Conservation (phyloP, 1,140 invertebrate genomes). For the Polypedilum vanderplanki region DNA sequence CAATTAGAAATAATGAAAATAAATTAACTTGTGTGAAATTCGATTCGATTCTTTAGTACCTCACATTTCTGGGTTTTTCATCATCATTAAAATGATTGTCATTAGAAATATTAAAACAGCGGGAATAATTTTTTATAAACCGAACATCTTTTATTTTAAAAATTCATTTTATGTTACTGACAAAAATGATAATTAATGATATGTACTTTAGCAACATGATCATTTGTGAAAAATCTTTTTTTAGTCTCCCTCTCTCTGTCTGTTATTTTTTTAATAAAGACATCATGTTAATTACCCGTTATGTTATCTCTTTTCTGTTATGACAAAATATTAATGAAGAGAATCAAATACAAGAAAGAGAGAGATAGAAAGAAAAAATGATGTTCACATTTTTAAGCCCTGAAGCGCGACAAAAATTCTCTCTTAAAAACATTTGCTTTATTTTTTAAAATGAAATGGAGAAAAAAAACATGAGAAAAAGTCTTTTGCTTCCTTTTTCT, state of each 20-base stretch:
- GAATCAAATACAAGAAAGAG: background rate
- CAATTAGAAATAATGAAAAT: too few relatives aligned
- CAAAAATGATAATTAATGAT: background rate
- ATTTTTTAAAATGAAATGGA: background rate
- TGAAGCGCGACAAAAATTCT: background rate
- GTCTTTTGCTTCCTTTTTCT: too few relatives aligned
- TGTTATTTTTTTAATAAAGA: background rate
- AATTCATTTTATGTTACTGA: background rate
- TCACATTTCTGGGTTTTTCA: too few relatives aligned
- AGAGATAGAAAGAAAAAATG: background rate
- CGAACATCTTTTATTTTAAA: background rate
- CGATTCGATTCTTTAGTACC: too few relatives aligned
- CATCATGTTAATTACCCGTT: conserved; percentile 12
- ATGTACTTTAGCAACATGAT: conserved; percentile 1
- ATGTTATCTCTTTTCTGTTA: background rate
- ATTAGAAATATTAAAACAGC: background rate
- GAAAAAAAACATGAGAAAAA: background rate
- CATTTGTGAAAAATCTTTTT: background rate
- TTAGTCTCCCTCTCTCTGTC: too few relatives aligned
- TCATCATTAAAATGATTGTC: too few relatives aligned
- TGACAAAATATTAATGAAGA: too few relatives aligned
- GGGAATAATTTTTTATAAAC: too few relatives aligned
- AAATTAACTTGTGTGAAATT: too few relatives aligned
- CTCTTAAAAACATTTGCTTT: background rate
- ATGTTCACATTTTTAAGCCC: background rate